Evolutionary conservation across 2,113 vertebrate species (phyloP).

Genomic region (Microcebus tavaratra): DNA sequence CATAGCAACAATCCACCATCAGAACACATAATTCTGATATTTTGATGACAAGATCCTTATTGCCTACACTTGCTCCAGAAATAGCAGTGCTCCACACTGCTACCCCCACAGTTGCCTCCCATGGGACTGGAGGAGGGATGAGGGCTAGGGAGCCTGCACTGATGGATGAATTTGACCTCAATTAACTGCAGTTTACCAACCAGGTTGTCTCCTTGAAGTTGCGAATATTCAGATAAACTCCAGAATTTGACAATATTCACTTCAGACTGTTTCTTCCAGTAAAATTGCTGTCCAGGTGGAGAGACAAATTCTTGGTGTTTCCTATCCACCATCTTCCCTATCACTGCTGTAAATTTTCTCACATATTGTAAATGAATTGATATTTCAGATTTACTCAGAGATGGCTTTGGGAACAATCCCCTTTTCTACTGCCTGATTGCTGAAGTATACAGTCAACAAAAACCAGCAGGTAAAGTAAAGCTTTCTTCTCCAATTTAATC

Average conservation of each 20-base stretch:
- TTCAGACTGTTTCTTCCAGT: neutral
- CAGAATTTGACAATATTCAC: neutral
- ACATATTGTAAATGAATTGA: constrained; percentile 33
- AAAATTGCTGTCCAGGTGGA: neutral
- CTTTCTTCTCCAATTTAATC: neutral
- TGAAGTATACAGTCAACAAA: constrained; percentile 77
- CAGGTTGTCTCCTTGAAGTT: neutral
- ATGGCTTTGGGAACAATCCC: constrained; percentile 86
- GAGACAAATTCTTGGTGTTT: neutral
- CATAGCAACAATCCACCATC: neutral
- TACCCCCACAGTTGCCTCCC: neutral
- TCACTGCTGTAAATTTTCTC: neutral
- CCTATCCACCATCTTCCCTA: neutral
- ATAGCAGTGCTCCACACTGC: neutral
- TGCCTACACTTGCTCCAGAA: neutral
- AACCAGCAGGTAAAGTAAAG: constrained; percentile 74
- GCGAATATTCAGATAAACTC: constrained; percentile 6
- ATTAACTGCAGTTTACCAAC: neutral
- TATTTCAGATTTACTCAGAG: constrained; percentile 86
- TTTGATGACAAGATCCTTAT: neutral
- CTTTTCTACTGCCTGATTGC: constrained; percentile 87
- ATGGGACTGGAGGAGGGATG: neutral
- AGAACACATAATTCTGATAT: neutral
- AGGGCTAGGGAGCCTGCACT: neutral
- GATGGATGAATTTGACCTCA: neutral